Evolutionary conservation across 1,140 invertebrate species (phyloP), one percentile per base, ranked within the genome.

Genomic region (Drosophila varians): DNA sequence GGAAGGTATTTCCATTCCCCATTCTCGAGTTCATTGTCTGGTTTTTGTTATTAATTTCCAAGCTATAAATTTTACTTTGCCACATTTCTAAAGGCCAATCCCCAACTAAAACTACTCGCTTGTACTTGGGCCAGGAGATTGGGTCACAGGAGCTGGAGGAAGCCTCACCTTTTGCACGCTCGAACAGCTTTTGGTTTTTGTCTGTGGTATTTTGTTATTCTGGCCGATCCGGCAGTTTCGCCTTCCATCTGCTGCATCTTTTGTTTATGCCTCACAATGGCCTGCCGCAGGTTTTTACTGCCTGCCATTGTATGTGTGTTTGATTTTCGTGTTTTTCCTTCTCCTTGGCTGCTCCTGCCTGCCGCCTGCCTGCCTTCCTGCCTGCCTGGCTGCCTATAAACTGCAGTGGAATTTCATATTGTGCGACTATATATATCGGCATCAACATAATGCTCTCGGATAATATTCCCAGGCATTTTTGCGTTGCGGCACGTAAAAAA

Each of bases 51-150:
- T 86, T 86, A 86, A 86, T 86, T 86, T 86, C 80, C 80, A 80
- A 87, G 80, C 80, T 87, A 86, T 86, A 86, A 86, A 86, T 86
- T 86, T 80, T 65, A 73, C 82, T 86, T 86, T 86, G 82, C 80
- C 80, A 87, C 80, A 87, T 87, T 86, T 84, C 80, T 64, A 55
- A 84, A 69, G 76, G 71, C 80, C 75, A 86, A 78, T 75, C 58
- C 70, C 57, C 61, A 34, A 45, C 61, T 54, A 72, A 79, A 66
- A 79, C 56, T 69, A 74, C 61, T 57, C 55, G 42, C 51, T 66
- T 62, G 57, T 62, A 73, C 57, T 73, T 54, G 49, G 42, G 23
- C 26, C 46, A 8, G 26, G 11, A 25, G 11, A 25, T 42, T 26
- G 26, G 53, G 21, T 9, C 26, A 34, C 42, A 14, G 25, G 25